A percentile compares a stretch with the other conserved stretches of the same genome.
Conservation (phyloP, 2,888 invertebrate species). For the Chymomyza fuscimana region DNA sequence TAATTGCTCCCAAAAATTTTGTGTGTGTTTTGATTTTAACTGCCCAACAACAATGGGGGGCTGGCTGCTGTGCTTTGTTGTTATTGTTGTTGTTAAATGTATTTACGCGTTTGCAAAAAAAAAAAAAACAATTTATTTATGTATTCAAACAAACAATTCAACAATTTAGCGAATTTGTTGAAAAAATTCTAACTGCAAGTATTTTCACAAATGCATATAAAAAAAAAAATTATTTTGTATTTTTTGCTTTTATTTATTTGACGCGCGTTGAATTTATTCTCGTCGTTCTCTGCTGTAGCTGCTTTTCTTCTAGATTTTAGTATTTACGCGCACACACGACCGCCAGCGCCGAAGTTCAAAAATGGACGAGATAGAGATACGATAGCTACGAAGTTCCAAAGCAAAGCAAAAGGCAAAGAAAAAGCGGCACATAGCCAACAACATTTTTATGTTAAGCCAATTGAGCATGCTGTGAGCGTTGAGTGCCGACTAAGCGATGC, state of each 20-base stretch:
- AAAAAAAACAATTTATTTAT: neutral
- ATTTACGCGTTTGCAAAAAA: neutral
- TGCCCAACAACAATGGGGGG: slow-evolving; percentile 24
- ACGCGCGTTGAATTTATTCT: neutral
- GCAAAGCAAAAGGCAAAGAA: neutral
- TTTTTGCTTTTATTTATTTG: neutral
- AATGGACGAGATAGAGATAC: too few relatives aligned
- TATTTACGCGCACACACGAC: slow-evolving; percentile 55
- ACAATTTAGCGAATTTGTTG: neutral
- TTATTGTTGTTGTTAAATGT: slow-evolving; percentile 7
- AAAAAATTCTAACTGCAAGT: neutral
- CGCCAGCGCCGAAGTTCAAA: slow-evolving; percentile 66
- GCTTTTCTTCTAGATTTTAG: neutral
- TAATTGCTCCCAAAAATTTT: slow-evolving; percentile 28
- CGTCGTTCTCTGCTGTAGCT: slow-evolving; percentile 9
- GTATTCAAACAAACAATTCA: neutral
- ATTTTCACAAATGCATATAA: neutral
- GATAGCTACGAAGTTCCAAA: neutral
- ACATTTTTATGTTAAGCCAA: slow-evolving; percentile 25
- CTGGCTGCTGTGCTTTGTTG: slow-evolving; percentile 8
- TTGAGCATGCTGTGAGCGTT: slow-evolving; percentile 17
- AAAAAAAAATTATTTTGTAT: neutral
- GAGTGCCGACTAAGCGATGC: neutral
- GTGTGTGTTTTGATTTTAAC: slow-evolving; percentile 14
- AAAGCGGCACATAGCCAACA: neutral